A percentile compares a stretch with the other conserved stretches of the same genome.
These are phyloP conservation scores for Hycleus phaleratus DNA, from an alignment of 1,140 invertebrate species.

Conservation along the genomic window DNA sequence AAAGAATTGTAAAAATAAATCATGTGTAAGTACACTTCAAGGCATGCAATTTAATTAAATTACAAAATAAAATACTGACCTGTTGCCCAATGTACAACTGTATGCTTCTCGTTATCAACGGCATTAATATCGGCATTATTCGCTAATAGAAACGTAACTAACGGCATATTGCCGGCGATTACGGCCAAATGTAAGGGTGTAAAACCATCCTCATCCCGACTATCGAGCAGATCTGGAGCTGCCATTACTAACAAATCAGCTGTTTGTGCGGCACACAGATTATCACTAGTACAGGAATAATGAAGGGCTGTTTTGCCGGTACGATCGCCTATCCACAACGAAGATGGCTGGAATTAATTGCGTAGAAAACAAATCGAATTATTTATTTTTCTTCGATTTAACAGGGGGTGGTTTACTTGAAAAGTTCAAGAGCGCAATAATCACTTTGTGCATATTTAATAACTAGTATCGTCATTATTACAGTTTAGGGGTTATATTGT, in stretches of 20 bases:
- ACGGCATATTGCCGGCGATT: constrained; percentile 78
- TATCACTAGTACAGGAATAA: constrained; percentile 68
- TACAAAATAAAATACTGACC: constrained; percentile 50
- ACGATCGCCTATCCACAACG: constrained; percentile 61
- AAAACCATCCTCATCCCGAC: constrained; percentile 86
- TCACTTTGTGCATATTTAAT: neutral
- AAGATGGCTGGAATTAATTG: constrained; percentile 47
- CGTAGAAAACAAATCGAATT: too few relatives aligned
- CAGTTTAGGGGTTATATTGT: neutral
- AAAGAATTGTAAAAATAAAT: neutral
- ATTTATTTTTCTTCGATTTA: too few relatives aligned
- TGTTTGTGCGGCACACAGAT: constrained; percentile 42
- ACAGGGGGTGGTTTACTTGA: too few relatives aligned
- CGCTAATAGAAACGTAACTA: constrained; percentile 71
- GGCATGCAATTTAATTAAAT: too few relatives aligned
- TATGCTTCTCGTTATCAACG: constrained; percentile 88
- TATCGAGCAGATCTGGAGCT: constrained; percentile 70
- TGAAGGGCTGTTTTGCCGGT: constrained; percentile 83
- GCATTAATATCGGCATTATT: constrained; percentile 81
- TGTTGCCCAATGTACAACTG: constrained; percentile 96
- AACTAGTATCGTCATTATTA: neutral
- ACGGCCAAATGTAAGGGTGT: constrained; percentile 88
- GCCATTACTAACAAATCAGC: constrained; percentile 65
- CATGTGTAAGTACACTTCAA: too few relatives aligned
- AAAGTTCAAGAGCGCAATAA: neutral